Base-by-base conservation (phyloP, 1,140 invertebrate genomes). In the Camponotus vicinus region DNA sequence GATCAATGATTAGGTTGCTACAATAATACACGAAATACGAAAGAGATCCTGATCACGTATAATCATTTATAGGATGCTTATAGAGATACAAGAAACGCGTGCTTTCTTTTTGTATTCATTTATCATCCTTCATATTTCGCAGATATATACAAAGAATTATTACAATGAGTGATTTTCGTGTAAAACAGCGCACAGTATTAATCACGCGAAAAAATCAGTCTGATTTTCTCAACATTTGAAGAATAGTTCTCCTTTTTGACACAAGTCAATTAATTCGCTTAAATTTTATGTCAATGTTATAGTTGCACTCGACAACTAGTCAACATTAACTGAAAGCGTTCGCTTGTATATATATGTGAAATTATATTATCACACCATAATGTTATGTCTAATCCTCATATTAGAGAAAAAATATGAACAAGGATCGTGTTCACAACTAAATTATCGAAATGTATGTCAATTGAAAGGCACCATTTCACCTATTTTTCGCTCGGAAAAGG, bases 41-140 rank as follows among this genome's bases (percentile, higher is more conserved):
- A 21, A 59, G 8, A 59, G 21, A 59, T 57, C 2, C 18, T n/a
- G 0, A 27, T 59, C 8, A n/a, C 2, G n/a, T 18, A 27, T 18
- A 52, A 52, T 52, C 49, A 52, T 52, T 52, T 42, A 34, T 37
- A 42, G 79, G 66, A 32, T 32, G 9, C 27, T 21, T 18, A 34
- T 18, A 42, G 27, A 64, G 13, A 27, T 9, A 52, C 21, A 11
- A 32, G 5, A 59, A 66, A 82, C 8, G 5, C 27, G 18, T 40
- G 34, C 34, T 78, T 66, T 66, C 42, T 77, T 18, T n/a, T 78
- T 73, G 40, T n/a, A 64, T 8, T 55, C 45, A 67, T 84, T 84
- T 76, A 85, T 85, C 66, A 78, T 32, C 11, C 66, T 55, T 52
- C 55, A 64, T 42, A 49, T 77, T n/a, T 27, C 13, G 13, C 9